These are phyloP conservation scores for Crypturellus undulatus DNA, from an alignment of 2,113 vertebrate species.

Conservation along the genomic window DNA sequence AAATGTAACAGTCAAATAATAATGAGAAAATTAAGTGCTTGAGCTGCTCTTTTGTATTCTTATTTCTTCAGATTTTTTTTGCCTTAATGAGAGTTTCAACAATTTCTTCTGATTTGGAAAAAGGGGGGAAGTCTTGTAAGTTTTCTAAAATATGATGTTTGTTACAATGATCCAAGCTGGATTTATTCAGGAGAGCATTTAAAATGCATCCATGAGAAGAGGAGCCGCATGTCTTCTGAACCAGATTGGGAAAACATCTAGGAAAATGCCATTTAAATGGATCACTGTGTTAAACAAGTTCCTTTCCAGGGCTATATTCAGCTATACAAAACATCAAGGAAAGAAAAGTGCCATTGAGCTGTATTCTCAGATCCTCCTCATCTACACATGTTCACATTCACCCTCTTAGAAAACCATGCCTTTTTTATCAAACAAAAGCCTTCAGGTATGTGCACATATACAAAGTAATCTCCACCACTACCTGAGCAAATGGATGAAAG, in stretches of 20 bases:
- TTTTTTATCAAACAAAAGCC: not conserved
- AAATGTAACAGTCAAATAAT: not conserved
- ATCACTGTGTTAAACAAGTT: not conserved
- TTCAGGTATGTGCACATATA: not conserved
- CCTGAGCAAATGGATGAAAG: not conserved
- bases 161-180: not conserved
- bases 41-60: not conserved
- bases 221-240: not conserved
- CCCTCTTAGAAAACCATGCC: not conserved
- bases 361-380: not conserved
- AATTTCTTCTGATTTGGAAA: not conserved
- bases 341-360: not conserved
- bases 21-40: not conserved
- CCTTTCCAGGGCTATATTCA: not conserved
- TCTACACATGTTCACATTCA: not conserved
- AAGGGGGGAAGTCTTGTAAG: not conserved
- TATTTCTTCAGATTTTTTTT: not conserved
- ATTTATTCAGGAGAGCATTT: not conserved
- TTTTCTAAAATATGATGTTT: not conserved
- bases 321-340: not conserved
- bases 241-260: not conserved
- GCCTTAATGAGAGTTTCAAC: not conserved
- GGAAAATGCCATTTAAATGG: not conserved
- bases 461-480: not conserved
- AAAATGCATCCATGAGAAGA: not conserved